Evolutionary conservation across 2,888 invertebrate species (phyloP).

Genomic region (Eilema caniola): DNA sequence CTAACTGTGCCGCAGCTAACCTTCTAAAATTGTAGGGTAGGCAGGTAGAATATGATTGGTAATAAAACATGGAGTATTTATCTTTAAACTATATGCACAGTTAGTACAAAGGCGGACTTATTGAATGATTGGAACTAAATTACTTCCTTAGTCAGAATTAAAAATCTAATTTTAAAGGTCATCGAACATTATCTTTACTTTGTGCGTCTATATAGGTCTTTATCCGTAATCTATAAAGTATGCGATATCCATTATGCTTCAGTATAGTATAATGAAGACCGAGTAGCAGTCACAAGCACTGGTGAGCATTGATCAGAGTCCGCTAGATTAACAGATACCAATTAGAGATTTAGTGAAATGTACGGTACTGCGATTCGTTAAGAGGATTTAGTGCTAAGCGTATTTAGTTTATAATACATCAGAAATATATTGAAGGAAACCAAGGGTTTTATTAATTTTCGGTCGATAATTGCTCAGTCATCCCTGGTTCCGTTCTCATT

Average conservation of each 20-base stretch:
- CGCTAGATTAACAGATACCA: slow-evolving; percentile 40
- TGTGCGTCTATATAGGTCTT: slow-evolving; percentile 9
- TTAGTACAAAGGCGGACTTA: too few relatives aligned
- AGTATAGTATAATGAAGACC: slow-evolving; percentile 31
- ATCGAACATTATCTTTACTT: neutral
- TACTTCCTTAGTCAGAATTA: too few relatives aligned
- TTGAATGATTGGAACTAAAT: too few relatives aligned
- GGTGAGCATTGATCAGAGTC: slow-evolving; percentile 35
- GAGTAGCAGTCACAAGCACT: slow-evolving; percentile 32
- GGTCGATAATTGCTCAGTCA: neutral
- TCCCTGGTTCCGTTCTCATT: neutral
- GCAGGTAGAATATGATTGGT: too few relatives aligned
- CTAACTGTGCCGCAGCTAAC: too few relatives aligned
- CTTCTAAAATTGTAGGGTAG: too few relatives aligned
- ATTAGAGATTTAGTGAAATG: slow-evolving; percentile 34
- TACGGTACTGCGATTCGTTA: slow-evolving; percentile 18
- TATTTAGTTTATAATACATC: slow-evolving; percentile 13
- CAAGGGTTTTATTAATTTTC: slow-evolving; percentile 7
- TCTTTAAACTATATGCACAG: too few relatives aligned
- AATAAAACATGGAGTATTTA: too few relatives aligned
- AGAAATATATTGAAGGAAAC: neutral
- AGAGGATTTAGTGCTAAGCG: slow-evolving; percentile 11
- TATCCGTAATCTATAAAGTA: slow-evolving; percentile 21
- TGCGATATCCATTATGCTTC: slow-evolving; percentile 35
- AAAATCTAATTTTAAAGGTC: neutral